Evolutionary conservation across 2,888 invertebrate species (phyloP), one percentile per base, ranked within the genome.

Genomic region (Cephus nigrinus): DNA sequence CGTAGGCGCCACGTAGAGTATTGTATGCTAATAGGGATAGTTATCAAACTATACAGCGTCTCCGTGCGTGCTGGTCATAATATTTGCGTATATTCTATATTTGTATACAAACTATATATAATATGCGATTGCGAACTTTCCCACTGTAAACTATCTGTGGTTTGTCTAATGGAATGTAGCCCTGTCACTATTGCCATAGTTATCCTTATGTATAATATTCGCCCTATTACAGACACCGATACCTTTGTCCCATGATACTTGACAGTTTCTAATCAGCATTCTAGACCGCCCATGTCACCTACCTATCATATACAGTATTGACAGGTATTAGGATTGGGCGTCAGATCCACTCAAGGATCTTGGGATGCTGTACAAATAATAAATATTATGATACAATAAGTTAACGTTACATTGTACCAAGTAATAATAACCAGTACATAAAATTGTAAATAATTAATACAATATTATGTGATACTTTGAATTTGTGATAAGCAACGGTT

Each of bases 1-100:
- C 78, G 80, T 78, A 82, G 80, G 82, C 81, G 83, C 79, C 81
- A 78, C 12, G 32, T 31, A 69, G 71, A 69, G 80, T 78, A 85
- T 86, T 84, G 84, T 85, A 84, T 85, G 84, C 80, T 85, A 86
- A 86, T 86, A 55, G 23, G 55, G 55, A 55, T 9, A 55, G 23
- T 5, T 55, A 55, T 23, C 23, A 15, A 55, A 55, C 55, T 55
- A 23, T 23, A 55, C 55, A 23, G 23, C 23, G 9, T 11, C 55
- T 55, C 23, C 23, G 23, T 9, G 55, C 15, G 55, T 55, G 2
- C 23, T 55, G 55, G 23, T 23, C 23, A 55, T 23, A 23, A 55
- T 55, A 23, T 23, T 75, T 73, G 73, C 68, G 74, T 74, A n/a
- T 75, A 71, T 75, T 68, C 68, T 69, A 69, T 55, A 73, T 78